Evolutionary conservation across 1,140 invertebrate genomes (phyloP).

Genomic region (Sitophilus oryzae): DNA sequence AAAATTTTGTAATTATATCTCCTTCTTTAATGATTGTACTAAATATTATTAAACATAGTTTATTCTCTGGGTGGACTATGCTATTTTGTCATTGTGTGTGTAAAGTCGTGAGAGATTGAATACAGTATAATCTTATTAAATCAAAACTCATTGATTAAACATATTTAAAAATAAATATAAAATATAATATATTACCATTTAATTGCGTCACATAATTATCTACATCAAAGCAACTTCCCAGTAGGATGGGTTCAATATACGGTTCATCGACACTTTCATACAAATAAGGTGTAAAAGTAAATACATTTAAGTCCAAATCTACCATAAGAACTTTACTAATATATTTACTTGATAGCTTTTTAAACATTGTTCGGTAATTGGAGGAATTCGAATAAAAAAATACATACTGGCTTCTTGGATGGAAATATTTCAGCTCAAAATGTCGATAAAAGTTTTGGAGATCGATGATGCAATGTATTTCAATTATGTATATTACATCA

Average conservation of each 20-base stretch:
- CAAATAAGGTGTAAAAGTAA: background rate
- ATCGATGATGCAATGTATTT: background rate
- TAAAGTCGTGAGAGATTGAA: too few species aligned
- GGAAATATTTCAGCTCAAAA: background rate
- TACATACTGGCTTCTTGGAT: background rate
- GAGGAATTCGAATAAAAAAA: too few species aligned
- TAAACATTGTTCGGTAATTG: too few species aligned
- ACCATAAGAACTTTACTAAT: background rate
- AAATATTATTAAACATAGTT: too few species aligned
- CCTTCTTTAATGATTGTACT: too few species aligned
- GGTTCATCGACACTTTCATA: constrained; percentile 2
- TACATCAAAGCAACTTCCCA: background rate
- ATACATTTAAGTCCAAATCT: background rate
- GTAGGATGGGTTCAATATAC: background rate
- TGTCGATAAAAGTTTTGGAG: background rate
- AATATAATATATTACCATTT: background rate
- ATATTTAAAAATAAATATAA: background rate
- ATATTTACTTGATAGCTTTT: background rate
- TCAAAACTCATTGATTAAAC: background rate
- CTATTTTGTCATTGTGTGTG: too few species aligned
- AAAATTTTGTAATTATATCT: too few species aligned
- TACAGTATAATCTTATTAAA: too few species aligned
- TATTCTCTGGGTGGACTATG: too few species aligned
- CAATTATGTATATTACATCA: background rate
- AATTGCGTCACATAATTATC: background rate